Base-by-base conservation (phyloP, 2,888 invertebrate genomes). In the Acrobasis repandana region DNA sequence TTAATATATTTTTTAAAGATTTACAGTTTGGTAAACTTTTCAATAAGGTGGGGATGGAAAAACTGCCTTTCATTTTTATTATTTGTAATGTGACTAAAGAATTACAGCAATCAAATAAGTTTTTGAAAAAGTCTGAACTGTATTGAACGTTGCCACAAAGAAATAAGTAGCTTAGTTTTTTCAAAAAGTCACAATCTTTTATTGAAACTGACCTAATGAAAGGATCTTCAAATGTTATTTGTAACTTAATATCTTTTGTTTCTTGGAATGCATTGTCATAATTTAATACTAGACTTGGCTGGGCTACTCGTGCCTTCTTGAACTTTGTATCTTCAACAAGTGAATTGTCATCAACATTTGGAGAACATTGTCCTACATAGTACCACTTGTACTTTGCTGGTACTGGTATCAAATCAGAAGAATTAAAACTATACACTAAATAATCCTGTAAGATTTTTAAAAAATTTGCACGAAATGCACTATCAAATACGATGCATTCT, bases 251-350 rank as follows among this genome's bases (percentile, higher is more conserved):
- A 34, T 38, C 43, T 20, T 20, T 11, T 38, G 18, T 54, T 8
- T 43, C 20, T 6, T 4, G 14, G 18, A 54, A 54, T 36, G 38
- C 38, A 6, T 54, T 20, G 3, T 54, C 54, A 38, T 54, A 54
- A 18, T 54, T 54, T 20, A 54, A 54, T 8, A 20, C 16, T 11
- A 54, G 38, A 14, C 2, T 38, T 9, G 36, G 43, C 10, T 38
- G 54, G 11, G 54, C 18, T 38, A 38, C 6, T 4, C 54, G 54
- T 5, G 14, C n/a, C 38, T 54, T 54, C 11, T 54, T 54, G 9
- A 54, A 43, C 34, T 10, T 34, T 14, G 10, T 2, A 4, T 36
- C 18, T 2, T 28, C 20, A 28, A n/a, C 50, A 28, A 28, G 14
- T 5, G 1, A 20, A 50, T 38, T 6, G 36, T 16, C 10, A 16